Conservation (phyloP, 1,140 invertebrate genomes). For the Cydia pomonella region DNA sequence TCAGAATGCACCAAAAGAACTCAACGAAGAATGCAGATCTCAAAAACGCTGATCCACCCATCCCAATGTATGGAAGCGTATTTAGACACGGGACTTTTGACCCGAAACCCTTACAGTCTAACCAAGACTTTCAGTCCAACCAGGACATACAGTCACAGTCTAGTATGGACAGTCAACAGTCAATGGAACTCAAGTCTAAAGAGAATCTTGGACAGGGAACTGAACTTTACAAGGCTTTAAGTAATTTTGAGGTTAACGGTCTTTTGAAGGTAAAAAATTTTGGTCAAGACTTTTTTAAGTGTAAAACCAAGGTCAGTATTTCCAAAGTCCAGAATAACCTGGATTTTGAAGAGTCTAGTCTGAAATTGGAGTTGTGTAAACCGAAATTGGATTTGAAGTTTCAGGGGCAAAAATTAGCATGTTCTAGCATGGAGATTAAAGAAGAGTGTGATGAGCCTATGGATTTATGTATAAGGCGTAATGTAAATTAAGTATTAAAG, state of each 20-base stretch:
- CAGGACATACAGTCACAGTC: background rate
- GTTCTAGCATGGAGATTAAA: constrained; percentile 1
- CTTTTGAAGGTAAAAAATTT: background rate
- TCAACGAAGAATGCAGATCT: constrained; percentile 8
- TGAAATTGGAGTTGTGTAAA: constrained; percentile 5
- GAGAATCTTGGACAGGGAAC: background rate
- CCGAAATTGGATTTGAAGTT: background rate
- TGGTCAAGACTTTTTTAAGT: background rate
- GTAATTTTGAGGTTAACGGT: background rate
- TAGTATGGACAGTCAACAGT: background rate
- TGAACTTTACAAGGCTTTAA: background rate
- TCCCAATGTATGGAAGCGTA: constrained; percentile 2
- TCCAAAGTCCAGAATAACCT: background rate
- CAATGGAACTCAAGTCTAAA: background rate
- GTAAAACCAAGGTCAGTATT: background rate
- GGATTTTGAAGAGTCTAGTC: background rate
- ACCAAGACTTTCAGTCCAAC: background rate
- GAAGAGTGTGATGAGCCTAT: background rate
- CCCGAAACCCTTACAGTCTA: background rate
- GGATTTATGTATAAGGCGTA: constrained; percentile 1
- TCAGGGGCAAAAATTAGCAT: background rate
- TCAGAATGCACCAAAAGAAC: constrained; percentile 25
- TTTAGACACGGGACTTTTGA: constrained; percentile 2
- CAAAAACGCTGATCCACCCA: background rate
- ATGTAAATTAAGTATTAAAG: background rate